A percentile compares a stretch with the other conserved stretches of the same genome.
Conservation (phyloP, 2,888 invertebrate species). For the Hololepta plana region DNA sequence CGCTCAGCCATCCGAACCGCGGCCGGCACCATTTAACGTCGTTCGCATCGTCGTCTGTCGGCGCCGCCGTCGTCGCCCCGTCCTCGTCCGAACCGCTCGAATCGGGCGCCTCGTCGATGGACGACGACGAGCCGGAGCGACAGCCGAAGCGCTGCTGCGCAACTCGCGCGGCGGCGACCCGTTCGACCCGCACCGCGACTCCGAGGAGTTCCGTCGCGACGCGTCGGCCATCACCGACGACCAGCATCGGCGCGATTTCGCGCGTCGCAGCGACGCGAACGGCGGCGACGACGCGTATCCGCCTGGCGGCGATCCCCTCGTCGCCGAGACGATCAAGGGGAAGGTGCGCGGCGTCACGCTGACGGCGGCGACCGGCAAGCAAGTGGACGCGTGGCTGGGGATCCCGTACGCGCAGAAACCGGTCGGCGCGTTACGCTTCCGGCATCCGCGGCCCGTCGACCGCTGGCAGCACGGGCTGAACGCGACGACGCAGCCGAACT, state of each 20-base stretch:
- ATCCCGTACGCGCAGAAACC: slow-evolving; percentile 73
- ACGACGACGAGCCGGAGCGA: too few species aligned
- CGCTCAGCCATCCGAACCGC: too few species aligned
- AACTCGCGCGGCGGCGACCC: too few species aligned
- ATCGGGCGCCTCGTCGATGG: too few species aligned
- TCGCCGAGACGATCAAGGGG: slow-evolving; percentile 64
- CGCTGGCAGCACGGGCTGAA: slow-evolving; percentile 67
- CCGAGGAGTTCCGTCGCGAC: slow-evolving; percentile 26
- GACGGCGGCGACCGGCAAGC: slow-evolving; percentile 55
- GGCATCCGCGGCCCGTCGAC: slow-evolving; percentile 70
- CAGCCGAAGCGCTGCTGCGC: too few species aligned
- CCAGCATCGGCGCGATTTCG: slow-evolving; percentile 21
- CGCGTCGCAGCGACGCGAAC: slow-evolving; percentile 9
- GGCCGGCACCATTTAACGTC: too few species aligned
- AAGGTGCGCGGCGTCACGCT: slow-evolving; percentile 57
- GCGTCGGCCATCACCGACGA: slow-evolving; percentile 24
- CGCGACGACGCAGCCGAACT: slow-evolving; percentile 67
- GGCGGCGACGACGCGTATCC: slow-evolving; percentile 28
- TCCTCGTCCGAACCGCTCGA: too few species aligned
- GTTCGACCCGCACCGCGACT: slow-evolving; percentile 26
- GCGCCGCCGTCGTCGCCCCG: too few species aligned
- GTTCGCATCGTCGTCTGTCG: too few species aligned
- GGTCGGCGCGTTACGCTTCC: slow-evolving; percentile 58
- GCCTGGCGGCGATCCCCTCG: slow-evolving; percentile 56
- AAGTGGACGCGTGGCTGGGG: slow-evolving; percentile 67